Base-by-base conservation (phyloP, 2,888 invertebrate species). In the Chromoteleia sp. region DNA sequence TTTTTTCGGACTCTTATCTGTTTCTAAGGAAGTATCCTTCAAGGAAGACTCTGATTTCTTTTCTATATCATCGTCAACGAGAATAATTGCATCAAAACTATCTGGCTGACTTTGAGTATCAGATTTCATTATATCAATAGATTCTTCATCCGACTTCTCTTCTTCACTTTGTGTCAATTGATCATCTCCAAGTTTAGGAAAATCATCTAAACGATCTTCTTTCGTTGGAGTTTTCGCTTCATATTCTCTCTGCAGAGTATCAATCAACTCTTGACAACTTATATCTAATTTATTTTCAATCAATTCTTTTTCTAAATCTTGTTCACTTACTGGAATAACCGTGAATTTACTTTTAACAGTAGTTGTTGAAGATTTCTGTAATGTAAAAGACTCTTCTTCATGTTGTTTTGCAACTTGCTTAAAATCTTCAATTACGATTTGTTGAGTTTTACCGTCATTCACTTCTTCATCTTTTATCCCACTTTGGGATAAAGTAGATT, bases 251-350 rank as follows among this genome's bases (percentile, higher is more conserved):
- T 91, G 89, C 41, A 91, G 70, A 0, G 90, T 89, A n/a, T 89
- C 91, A 1, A 91, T 86, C 21, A 92, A 78, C 63, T 92, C 91
- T 73, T 92, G 91, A 54, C 91, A 91, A 73, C 90, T 91, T 4
- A 91, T 65, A 14, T 91, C 91, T 61, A 91, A 76, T 54, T 89
- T 87, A 58, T 91, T 87, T 65, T 92, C 91, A n/a, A 91, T 88
- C 41, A 91, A 39, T 67, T 91, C 90, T 52, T 81, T 87, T 25
- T 91, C 91, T 2, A 89, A 86, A 29, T 91, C 91, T 2, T 82
- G 85, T 30, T 91, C 90, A 50, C 54, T 87, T 0, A 90, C 89
- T 0, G 89, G 85, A 0, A 87, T 79, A 0, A 89, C 89, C 0
- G 87, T 90, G 17, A 90, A 90, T 45, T 90, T 91, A 0, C 85